A percentile compares a stretch with the other conserved stretches of the same genome.
These are phyloP conservation scores for Nothura maculosa DNA, from an alignment of 2,797 vertebrate genomes.

Conservation along the genomic window DNA sequence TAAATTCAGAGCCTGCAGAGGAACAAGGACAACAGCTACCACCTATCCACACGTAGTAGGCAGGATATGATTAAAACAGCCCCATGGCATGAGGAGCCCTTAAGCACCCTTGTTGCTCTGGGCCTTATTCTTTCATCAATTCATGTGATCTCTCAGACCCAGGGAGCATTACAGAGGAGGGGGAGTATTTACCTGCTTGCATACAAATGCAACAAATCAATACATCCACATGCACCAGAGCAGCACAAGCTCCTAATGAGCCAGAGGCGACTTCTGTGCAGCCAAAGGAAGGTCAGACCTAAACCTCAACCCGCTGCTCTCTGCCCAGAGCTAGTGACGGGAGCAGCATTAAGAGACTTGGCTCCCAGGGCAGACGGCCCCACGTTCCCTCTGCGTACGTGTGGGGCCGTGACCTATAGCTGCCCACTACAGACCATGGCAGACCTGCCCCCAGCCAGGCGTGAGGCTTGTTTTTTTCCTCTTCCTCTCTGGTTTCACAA, in stretches of 20 bases:
- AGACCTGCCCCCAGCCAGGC: not conserved
- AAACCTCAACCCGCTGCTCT: not conserved
- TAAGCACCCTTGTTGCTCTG: not conserved
- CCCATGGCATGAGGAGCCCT: not conserved
- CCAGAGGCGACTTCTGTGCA: too few species aligned
- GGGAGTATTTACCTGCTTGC: not conserved
- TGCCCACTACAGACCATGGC: not conserved
- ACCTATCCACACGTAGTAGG: too few species aligned
- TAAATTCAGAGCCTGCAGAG: not conserved
- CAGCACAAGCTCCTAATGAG: too few species aligned
- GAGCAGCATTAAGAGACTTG: not conserved
- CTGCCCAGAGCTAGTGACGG: not conserved
- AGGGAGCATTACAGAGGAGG: not conserved
- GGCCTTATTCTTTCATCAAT: not conserved
- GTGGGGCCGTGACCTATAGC: not conserved
- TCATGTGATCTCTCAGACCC: not conserved
- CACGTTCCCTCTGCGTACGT: fast-evolving
- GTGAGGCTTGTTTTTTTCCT: not conserved
- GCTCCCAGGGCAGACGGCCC: not conserved
- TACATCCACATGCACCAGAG: too few species aligned
- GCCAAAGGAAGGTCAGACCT: not conserved
- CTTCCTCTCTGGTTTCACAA: not conserved
- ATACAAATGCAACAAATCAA: not conserved
- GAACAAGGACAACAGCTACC: too few species aligned
- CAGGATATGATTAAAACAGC: not conserved